Base-by-base conservation (phyloP, 2,113 vertebrate species). In the Cavia aperea region DNA sequence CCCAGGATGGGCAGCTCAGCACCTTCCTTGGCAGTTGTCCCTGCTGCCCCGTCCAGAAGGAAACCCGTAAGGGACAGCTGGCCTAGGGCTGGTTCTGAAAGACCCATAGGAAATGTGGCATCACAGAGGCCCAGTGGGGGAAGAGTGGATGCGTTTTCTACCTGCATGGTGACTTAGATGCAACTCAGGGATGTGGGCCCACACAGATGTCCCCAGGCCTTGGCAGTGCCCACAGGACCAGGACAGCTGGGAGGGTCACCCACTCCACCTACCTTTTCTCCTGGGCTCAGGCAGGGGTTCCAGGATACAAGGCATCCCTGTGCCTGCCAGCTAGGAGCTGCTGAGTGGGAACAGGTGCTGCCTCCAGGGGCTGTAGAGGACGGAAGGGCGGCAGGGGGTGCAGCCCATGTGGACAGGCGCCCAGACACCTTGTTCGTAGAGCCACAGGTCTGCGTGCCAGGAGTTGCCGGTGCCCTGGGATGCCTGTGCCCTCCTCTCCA, bases 101-200 rank as follows among this genome's bases (percentile, higher is more conserved):
- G 56, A 33, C 18, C 43, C 33, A 36, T 2, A 13, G 63, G 7
- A 9, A 26, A 15, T 1, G 0, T 15, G 23, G n/a, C 54, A 12
- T 56, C 1, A 0, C 2, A 0, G 60, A 18, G 4, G n/a, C 36
- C 49, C 58, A 65, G 60, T 39, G 46, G 36, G n/a, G 46, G 46
- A 10, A 62, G 10, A 10, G 8, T 5, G 4, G 24, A 60, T 60
- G 9, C 5, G 49, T 29, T 39, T 66, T n/a, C 11, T 11, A 10
- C 46, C 36, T 43, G 1, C 4, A 11, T 33, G 78, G 7, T 0
- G 5, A 72, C 43, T 31, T 7, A 1, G 62, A 11, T 43, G 18
- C 23, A 62, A 56, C 24, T 51, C 15, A 14, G 63, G 51, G 11
- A 66, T 16, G 12, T 16, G 9, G 29, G 7, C 13, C 26, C 49